A percentile compares a stretch with the other conserved stretches of the same genome.
phyloP scores from a whole-genome alignment of 2,888 invertebrate species.

The Rambutsinella grinnellia region DNA sequence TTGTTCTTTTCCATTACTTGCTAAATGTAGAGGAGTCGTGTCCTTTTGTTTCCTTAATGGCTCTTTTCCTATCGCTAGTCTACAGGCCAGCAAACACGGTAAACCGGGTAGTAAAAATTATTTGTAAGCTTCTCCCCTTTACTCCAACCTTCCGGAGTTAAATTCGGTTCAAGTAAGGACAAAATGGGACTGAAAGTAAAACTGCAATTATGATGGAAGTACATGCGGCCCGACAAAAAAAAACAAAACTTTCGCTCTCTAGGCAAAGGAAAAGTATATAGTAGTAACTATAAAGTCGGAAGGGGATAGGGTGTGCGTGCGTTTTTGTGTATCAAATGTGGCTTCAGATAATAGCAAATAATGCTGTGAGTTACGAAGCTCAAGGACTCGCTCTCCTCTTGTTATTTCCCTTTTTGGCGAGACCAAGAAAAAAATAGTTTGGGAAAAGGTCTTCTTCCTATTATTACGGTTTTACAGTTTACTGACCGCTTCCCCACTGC shows the following conservation, averaged over 20 bases:
- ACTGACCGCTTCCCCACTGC: slow-evolving; percentile 23
- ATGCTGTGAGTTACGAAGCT: slow-evolving; percentile 32
- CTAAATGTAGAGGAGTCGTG: too few species aligned
- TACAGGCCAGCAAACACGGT: slow-evolving; percentile 30
- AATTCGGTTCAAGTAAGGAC: slow-evolving; percentile 22
- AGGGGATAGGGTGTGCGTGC: slow-evolving; percentile 8
- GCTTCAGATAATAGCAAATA: slow-evolving; percentile 47
- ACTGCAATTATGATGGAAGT: slow-evolving; percentile 19
- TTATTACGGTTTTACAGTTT: slow-evolving; percentile 36
- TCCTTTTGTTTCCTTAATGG: slow-evolving; percentile 56
- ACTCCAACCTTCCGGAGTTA: too few species aligned
- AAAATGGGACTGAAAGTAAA: slow-evolving; percentile 23
- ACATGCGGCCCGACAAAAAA: not conserved
- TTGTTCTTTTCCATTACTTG: too few species aligned
- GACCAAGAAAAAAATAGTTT: too few species aligned
- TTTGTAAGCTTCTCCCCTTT: too few species aligned
- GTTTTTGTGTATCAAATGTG: slow-evolving; percentile 42
- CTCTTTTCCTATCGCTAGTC: slow-evolving; percentile 45
- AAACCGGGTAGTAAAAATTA: not conserved
- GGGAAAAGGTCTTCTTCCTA: slow-evolving; percentile 20
- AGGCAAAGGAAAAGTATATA: too few species aligned
- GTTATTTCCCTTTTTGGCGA: too few species aligned
- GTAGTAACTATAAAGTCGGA: not conserved
- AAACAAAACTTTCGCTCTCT: not conserved
- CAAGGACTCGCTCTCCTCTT: slow-evolving; percentile 18